These are phyloP conservation scores for Malurus alboscapulatus DNA, from an alignment of 2,113 vertebrate species.

Conservation along the genomic window DNA sequence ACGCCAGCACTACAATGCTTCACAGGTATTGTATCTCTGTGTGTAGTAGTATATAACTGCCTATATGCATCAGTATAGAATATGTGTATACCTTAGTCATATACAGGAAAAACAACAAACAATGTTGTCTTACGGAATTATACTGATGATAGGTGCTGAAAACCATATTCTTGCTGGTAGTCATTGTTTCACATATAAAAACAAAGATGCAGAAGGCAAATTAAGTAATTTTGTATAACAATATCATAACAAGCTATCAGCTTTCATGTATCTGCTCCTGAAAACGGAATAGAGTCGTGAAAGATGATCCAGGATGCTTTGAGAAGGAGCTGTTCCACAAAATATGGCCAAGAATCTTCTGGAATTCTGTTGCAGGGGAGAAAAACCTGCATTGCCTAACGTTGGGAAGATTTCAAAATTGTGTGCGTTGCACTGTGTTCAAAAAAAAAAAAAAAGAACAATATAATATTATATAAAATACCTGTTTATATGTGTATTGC, in stretches of 20 bases:
- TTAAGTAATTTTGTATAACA: background rate
- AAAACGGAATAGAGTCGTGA: background rate
- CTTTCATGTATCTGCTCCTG: background rate
- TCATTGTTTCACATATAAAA: background rate
- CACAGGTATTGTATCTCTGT: rapidly evolving
- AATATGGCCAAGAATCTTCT: background rate
- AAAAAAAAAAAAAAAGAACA: background rate
- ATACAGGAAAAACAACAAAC: background rate
- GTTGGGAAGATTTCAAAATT: background rate
- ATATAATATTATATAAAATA: conserved; percentile 17
- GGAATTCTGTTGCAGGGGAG: background rate
- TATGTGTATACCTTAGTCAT: background rate
- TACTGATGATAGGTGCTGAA: background rate
- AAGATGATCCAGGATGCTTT: background rate
- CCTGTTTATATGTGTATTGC: background rate
- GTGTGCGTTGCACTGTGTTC: background rate
- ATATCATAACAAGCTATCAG: background rate
- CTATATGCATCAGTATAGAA: background rate
- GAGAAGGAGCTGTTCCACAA: background rate
- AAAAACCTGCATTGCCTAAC: background rate
- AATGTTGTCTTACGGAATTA: background rate
- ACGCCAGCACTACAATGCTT: background rate
- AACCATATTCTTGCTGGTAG: background rate
- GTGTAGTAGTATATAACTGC: background rate
- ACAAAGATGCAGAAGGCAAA: background rate